Conservation (phyloP, 2,888 invertebrate species). For the Luffia ferchaultella region DNA sequence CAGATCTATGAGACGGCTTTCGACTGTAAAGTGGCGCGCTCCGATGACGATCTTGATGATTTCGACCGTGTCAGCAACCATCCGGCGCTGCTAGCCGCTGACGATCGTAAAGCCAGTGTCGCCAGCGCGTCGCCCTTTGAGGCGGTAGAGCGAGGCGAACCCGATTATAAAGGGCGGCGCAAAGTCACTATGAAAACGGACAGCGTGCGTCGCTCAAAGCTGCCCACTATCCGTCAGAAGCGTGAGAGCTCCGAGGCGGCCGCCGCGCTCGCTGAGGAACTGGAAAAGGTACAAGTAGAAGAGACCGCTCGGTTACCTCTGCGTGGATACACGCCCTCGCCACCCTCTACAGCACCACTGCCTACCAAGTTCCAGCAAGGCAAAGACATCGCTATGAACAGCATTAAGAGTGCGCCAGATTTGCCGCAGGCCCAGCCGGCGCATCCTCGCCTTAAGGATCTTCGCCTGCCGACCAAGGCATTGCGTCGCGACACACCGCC, state of each 20-base stretch:
- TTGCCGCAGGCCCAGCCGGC: constrained; percentile 73
- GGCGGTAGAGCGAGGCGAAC: constrained; percentile 55
- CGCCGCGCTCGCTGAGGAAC: constrained; percentile 54
- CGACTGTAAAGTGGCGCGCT: constrained; percentile 85
- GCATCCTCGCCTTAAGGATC: constrained; percentile 75
- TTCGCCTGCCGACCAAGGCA: constrained; percentile 77
- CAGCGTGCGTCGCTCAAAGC: constrained; percentile 65
- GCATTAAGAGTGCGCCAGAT: constrained; percentile 83
- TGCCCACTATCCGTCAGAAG: constrained; percentile 65
- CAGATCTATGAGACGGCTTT: constrained; percentile 91
- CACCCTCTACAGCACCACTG: constrained; percentile 84
- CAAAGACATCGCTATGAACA: constrained; percentile 78
- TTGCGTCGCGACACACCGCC: constrained; percentile 69
- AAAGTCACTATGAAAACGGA: constrained; percentile 65
- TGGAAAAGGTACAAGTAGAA: constrained; percentile 71
- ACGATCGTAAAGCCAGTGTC: constrained; percentile 52
- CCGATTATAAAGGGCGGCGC: constrained; percentile 63
- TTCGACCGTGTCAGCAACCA: constrained; percentile 84
- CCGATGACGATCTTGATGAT: constrained; percentile 82
- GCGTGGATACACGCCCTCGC: constrained; percentile 80
- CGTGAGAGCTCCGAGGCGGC: constrained; percentile 47
- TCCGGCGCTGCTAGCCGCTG: constrained; percentile 72
- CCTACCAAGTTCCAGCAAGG: constrained; percentile 80
- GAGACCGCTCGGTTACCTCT: constrained; percentile 48
- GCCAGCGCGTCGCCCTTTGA: constrained; percentile 60